phyloP scores from a whole-genome alignment of 1,140 invertebrate genomes.

The Telenomus remus region DNA sequence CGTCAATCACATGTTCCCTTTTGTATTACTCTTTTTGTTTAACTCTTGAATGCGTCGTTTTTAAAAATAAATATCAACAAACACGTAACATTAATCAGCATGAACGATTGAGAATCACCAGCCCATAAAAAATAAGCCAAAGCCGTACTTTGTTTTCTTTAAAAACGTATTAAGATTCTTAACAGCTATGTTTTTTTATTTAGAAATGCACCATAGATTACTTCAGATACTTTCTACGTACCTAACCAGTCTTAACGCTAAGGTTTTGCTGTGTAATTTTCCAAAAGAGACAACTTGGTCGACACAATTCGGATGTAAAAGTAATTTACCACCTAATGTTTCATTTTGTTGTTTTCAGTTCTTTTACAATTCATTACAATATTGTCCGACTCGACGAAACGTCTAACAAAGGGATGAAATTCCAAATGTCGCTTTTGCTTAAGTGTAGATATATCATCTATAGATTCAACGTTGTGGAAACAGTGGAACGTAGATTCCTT shows the following conservation, averaged over 20 bases:
- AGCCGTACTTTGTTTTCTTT: slow-evolving; percentile 57
- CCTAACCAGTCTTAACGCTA: slow-evolving; percentile 70
- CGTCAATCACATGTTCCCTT: slow-evolving; percentile 16
- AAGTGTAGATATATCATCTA: slow-evolving; percentile 29
- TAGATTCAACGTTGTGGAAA: slow-evolving; percentile 37
- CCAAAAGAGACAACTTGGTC: slow-evolving; percentile 30
- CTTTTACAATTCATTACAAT: slow-evolving; percentile 42
- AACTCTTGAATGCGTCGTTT: background rate
- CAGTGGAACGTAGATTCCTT: slow-evolving; percentile 19
- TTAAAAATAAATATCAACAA: slow-evolving; percentile 21
- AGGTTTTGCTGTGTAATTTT: slow-evolving; percentile 63
- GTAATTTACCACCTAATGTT: slow-evolving; percentile 19
- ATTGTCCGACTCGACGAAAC: slow-evolving; percentile 40
- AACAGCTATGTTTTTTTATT: slow-evolving; percentile 49
- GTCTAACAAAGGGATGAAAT: slow-evolving; percentile 32
- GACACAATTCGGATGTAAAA: slow-evolving; percentile 31
- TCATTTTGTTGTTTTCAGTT: no score
- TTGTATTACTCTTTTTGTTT: background rate
- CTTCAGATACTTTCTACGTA: slow-evolving; percentile 66
- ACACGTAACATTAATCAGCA: slow-evolving; percentile 54
- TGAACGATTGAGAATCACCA: slow-evolving; percentile 25
- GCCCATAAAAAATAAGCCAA: slow-evolving; percentile 65
- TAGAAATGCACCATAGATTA: slow-evolving; percentile 70
- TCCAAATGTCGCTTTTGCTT: slow-evolving; percentile 27
- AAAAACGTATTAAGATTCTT: slow-evolving; percentile 45